Percentiles rank a stretch among this genome's conserved stretches.
These are phyloP conservation scores for Apis florea DNA, from an alignment of 1,140 invertebrate genomes.

Conservation along the genomic window DNA sequence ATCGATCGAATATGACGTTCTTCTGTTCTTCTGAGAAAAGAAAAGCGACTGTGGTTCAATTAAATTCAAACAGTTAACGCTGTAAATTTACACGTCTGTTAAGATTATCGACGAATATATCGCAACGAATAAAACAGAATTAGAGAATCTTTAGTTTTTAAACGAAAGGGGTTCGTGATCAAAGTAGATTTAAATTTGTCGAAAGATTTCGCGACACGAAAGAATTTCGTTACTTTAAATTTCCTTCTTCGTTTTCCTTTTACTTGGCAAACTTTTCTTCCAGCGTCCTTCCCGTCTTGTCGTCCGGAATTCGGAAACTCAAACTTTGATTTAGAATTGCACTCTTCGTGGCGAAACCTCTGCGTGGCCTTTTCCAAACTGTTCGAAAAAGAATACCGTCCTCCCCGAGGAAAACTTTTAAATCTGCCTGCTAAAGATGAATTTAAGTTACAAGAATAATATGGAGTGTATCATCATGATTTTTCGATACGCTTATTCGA, in stretches of 20 bases:
- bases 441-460: too few relatives aligned
- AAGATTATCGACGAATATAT: neutral
- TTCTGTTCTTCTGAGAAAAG: too few relatives aligned
- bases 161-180: neutral
- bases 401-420: neutral
- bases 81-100: neutral
- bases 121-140: neutral
- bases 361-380: neutral
- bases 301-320: too few relatives aligned
- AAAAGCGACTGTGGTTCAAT: neutral
- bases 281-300: neutral
- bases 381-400: neutral
- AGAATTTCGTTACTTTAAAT: neutral
- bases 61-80: neutral
- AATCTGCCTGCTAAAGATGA: neutral
- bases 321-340: neutral
- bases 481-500: neutral
- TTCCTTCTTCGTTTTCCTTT: neutral
- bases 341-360: neutral
- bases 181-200: neutral
- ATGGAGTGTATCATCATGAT: neutral
- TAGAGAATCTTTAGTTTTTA: neutral
- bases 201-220: neutral
- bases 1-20: constrained; percentile 3
- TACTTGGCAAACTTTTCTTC: neutral